Evolutionary conservation across 2,113 vertebrate genomes (phyloP).

Genomic region (Thunnus thynnus): DNA sequence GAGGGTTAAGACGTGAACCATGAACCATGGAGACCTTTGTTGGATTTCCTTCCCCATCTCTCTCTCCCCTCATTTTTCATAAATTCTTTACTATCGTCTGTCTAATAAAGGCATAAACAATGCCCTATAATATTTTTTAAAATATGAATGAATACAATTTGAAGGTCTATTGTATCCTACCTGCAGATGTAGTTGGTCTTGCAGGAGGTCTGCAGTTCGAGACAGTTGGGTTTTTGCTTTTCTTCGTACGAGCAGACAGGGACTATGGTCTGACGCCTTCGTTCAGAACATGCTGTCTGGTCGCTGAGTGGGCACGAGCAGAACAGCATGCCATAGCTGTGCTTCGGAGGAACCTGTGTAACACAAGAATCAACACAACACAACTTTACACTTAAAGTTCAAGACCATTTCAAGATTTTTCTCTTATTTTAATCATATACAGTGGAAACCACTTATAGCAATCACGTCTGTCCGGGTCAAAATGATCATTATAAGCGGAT

Average conservation of each 20-base stretch:
- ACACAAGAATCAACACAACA: neutral
- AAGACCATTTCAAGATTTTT: neutral
- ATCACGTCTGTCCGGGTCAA: no score
- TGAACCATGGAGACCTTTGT: no score
- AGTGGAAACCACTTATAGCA: no score
- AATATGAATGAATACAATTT: no score
- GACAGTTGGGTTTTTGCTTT: conserved; percentile 94
- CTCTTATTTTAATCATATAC: no score
- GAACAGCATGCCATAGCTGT: conserved; percentile 99
- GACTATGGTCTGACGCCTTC: conserved; percentile 97
- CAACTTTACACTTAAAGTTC: neutral
- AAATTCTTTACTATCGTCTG: no score
- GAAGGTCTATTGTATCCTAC: conserved; percentile 18
- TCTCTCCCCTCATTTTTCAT: no score
- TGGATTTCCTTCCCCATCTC: no score
- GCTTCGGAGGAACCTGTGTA: conserved; percentile 92
- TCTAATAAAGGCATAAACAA: neutral
- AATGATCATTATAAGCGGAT: no score
- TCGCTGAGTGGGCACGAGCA: conserved; percentile 93
- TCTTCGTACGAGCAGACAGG: conserved; percentile 99
- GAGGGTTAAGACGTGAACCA: no score
- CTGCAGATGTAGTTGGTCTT: conserved; percentile 83
- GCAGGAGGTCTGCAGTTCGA: conserved; percentile 77
- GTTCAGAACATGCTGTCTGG: conserved; percentile 91
- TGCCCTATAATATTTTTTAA: no score